Evolutionary conservation across 2,113 vertebrate genomes (phyloP), one percentile per base, ranked within the genome.

Genomic region (Ptychochromis oligacanthus): DNA sequence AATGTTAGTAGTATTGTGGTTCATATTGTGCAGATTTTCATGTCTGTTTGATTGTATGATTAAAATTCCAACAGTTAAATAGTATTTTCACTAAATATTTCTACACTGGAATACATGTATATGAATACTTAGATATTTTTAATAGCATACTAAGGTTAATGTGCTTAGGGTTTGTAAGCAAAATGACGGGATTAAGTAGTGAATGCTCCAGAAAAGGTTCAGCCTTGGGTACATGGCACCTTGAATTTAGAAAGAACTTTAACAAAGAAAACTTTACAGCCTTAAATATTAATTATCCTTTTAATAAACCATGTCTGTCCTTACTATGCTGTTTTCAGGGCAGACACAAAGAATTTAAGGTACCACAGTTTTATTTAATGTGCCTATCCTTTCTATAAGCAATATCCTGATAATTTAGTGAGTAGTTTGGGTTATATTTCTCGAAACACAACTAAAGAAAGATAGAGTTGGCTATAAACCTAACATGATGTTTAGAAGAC

Each of bases 211-310:
- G 46, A 17, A 17, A 49, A 49, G 46, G 15, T 17, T 49, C 15
- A 49, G 46, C 54, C 13, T 72, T n/a, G 67, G 12, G 46, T 31
- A 34, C 26, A 54, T 72, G 46, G n/a, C 46, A 54, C 26, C 26
- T 72, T 54, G 46, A 72, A 72, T 54, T 54, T 72, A 28, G 18
- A 72, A 54, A 31, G 46, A 54, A 54, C 26, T 0, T 31, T 31
- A 72, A 72, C 67, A 72, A 72, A 52, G 17, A 52, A 49, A 54
- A 31, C 46, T 54, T 72, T 13, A 72, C 31, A 72, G 67, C 67
- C 26, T 72, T 34, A 72, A 72, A 72, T 34, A 72, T 72, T 72
- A 72, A 72, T 9, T 28, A 54, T 54, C 46, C 6, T 54, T 72
- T 72, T 54, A 54, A 54, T 72, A 72, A 72, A 72, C 18, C 26